phyloP scores from a whole-genome alignment of 2,888 invertebrate genomes.

The Coelinius sp. region DNA sequence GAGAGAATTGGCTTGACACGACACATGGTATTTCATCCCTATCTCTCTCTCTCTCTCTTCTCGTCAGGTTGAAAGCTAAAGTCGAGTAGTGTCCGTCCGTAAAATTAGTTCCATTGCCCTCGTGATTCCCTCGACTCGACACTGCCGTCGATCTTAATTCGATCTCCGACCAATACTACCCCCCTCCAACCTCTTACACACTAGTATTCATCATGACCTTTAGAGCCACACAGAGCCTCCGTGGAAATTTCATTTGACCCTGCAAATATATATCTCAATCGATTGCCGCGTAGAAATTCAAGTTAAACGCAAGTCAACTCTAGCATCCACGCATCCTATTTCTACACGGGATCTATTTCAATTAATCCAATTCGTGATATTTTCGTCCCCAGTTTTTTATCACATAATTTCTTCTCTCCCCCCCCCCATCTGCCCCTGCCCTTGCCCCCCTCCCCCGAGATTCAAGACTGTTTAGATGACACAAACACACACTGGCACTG shows the following conservation, averaged over 20 bases:
- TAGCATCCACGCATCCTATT: no score
- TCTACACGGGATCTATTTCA: no score
- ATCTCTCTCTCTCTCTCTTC: background rate
- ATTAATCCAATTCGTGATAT: background rate
- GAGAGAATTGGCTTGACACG: background rate
- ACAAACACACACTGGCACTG: conserved; percentile 34
- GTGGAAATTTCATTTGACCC: background rate
- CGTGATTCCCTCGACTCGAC: conserved; percentile 44
- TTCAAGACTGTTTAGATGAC: conserved; percentile 27
- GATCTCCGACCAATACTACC: conserved; percentile 35
- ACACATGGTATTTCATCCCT: background rate
- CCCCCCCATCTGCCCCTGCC: background rate
- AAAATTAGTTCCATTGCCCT: conserved; percentile 49
- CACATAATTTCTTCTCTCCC: background rate
- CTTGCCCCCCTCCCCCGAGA: background rate
- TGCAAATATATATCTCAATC: background rate
- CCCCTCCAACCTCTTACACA: background rate
- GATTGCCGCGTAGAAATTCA: background rate
- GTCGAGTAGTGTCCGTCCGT: conserved; percentile 44
- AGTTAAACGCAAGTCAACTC: no score
- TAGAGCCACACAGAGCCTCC: conserved; percentile 7
- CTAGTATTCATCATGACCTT: conserved; percentile 1
- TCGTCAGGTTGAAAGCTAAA: background rate
- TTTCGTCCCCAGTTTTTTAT: background rate
- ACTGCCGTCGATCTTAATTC: conserved; percentile 46